Percentiles rank a stretch among this genome's conserved stretches.
These are phyloP conservation scores for Adrianichthys oophorus DNA, from an alignment of 2,797 vertebrate genomes.

Conservation along the genomic window DNA sequence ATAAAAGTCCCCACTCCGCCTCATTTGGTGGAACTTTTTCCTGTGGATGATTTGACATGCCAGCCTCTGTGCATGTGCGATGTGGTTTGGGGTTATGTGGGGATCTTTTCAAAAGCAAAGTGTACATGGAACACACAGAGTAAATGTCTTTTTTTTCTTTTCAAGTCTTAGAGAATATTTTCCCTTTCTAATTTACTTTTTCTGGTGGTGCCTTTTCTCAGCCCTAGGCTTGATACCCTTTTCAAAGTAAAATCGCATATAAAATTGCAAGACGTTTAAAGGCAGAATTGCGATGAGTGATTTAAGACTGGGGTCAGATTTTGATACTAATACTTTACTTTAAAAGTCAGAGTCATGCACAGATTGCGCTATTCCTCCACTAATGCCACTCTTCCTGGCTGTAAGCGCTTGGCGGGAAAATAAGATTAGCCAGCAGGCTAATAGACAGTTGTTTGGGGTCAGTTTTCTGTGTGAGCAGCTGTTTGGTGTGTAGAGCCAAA, in stretches of 20 bases:
- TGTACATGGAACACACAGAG: conserved; percentile 1
- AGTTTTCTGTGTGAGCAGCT: conserved; percentile 36
- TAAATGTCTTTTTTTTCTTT: too few species aligned
- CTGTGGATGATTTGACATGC: neutral
- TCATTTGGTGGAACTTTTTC: conserved; percentile 1
- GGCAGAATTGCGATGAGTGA: neutral
- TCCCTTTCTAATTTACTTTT: neutral
- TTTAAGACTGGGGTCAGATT: neutral
- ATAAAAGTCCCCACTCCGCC: conserved; percentile 2
- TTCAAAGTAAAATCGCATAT: conserved; percentile 2
- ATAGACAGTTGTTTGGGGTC: conserved; percentile 26
- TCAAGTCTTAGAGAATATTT: too few species aligned
- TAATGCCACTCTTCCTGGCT: neutral
- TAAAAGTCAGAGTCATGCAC: neutral
- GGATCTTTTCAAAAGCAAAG: neutral
- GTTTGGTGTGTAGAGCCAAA: conserved; percentile 35
- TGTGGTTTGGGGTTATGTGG: neutral
- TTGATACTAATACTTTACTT: conserved; percentile 1
- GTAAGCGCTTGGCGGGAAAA: conserved; percentile 15
- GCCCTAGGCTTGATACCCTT: conserved; percentile 5
- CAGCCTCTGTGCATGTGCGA: conserved; percentile 6
- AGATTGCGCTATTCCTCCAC: neutral
- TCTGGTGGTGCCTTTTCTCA: conserved; percentile 1
- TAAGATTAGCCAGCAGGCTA: conserved; percentile 32
- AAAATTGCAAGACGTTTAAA: conserved; percentile 1